Evolutionary conservation across 1,140 invertebrate species (phyloP), one percentile per base, ranked within the genome.

Genomic region (Euschistus heros): DNA sequence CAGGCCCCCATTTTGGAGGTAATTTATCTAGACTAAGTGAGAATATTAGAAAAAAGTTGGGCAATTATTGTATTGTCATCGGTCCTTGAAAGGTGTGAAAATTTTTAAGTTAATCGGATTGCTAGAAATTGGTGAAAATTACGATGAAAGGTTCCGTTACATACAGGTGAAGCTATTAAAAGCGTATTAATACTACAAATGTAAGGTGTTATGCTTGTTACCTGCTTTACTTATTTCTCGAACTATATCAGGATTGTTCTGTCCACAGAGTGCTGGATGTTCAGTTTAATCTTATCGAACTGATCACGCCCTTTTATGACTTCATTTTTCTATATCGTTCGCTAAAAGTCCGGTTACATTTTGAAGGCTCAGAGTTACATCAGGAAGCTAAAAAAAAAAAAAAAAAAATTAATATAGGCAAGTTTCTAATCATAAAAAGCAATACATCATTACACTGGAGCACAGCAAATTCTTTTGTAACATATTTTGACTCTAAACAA

Each of bases 241-340:
- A 67, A 80, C 80, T 17, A 88, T 83, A 47, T 78, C 72, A 0
- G 85, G 83, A 18, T 83, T 47, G 83, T 83, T 46, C 82, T 74
- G 70, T 85, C 81, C 2, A 90, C 83, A 8, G 81, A 81, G n/a
- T 77, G 76, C 70, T 86, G 81, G 62, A 89, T 86, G 64, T 81
- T 79, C 15, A 76, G 75, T 69, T 84, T 81, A 59, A 87, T 84
- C 57, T 80, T 79, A 30, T 80, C 73, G 69, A 87, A 83, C 30
- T 82, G 80, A 61, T 81, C 74, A 71, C 82, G 81, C 0, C 86
- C 85, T 68, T 81, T 77, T 60, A 78, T 78, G n/a, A 87, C 84
- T 71, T 86, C 83, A 6, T 75, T 75, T n/a, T 68, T 83, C 79
- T 68, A 86, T 84, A 69, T 81, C 77, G 55, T 78, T 76, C 27